phyloP scores from a whole-genome alignment of 1,140 invertebrate genomes.

The Brachystomella parvula region DNA sequence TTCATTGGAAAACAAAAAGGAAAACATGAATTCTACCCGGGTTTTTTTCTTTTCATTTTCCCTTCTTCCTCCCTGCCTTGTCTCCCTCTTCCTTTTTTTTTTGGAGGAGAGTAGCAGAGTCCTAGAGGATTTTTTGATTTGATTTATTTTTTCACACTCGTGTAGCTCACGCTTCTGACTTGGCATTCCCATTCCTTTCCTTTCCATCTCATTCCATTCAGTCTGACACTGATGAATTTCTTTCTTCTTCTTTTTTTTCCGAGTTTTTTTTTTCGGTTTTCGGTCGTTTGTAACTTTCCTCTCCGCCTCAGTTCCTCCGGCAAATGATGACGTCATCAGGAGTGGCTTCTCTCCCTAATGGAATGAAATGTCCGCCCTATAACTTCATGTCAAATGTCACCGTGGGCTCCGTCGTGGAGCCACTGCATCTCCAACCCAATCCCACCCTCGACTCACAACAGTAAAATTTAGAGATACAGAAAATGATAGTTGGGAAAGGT shows the following conservation, averaged over 20 bases:
- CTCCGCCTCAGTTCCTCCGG: background rate
- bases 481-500: no score
- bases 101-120: constrained; percentile 5
- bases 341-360: background rate
- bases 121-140: constrained; percentile 25
- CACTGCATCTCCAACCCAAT: background rate
- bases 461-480: no score
- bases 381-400: constrained; percentile 10
- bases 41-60: constrained; percentile 26
- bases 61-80: constrained; percentile 7
- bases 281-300: constrained; percentile 13
- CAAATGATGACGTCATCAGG: constrained; percentile 10
- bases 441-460: background rate
- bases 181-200: constrained; percentile 20
- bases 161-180: constrained; percentile 21
- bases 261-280: constrained; percentile 4
- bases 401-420: background rate
- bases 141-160: constrained; percentile 30
- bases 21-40: no score
- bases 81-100: background rate
- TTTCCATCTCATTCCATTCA: constrained; percentile 15
- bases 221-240: constrained; percentile 10
- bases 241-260: constrained; percentile 6
- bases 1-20: no score
- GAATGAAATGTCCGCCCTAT: constrained; percentile 7